Evolutionary conservation across 1,140 invertebrate species (phyloP), one percentile per base, ranked within the genome.

Genomic region (Mercenaria mercenaria): DNA sequence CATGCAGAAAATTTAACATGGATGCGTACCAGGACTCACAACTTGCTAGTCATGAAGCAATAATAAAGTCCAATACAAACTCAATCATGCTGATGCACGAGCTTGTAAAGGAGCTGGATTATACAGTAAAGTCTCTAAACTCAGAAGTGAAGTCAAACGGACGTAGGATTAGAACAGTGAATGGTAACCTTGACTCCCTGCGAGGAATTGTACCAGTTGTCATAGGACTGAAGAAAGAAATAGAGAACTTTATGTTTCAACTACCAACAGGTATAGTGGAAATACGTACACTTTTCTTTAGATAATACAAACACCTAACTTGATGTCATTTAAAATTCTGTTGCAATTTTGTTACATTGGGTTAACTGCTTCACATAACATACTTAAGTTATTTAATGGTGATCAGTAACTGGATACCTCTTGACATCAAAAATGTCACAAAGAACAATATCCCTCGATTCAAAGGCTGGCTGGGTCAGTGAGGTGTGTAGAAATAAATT

Each of bases 191-290:
- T 2, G 39, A 82, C 18, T 81, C 86, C 20, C 37, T 94, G 11
- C 82, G 61, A 26, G 69, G 80, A 4, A 77, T 92, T n/a, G 47
- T 94, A 15, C 93, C 93, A 10, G 43, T 83, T n/a, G 85, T 94
- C 0, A 43, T 90, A 18, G 74, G 74, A 2, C 47, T 94, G n/a
- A 88, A 92, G 80, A 67, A 91, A 41, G 94, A 95, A 83, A 89
- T 94, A 37, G 88, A 92, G 47, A 93, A 94, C 41, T 88, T 94
- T 13, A 90, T 91, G 10, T 89, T 89, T 41, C 90, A 92, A 67
- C 72, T 95, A 41, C 95, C 95, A n/a, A 82, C 61, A 91, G 95
- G 95, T 95, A 90, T 86, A 79, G 4, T 59, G 11, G 61, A 61
- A 11, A 18, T 47, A 18, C 43, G 18, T n/a, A 47, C 18, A 61